Percentiles rank a stretch among this genome's conserved stretches.
Conservation (phyloP, 2,888 invertebrate species). For the Chrysina gloriosa region DNA sequence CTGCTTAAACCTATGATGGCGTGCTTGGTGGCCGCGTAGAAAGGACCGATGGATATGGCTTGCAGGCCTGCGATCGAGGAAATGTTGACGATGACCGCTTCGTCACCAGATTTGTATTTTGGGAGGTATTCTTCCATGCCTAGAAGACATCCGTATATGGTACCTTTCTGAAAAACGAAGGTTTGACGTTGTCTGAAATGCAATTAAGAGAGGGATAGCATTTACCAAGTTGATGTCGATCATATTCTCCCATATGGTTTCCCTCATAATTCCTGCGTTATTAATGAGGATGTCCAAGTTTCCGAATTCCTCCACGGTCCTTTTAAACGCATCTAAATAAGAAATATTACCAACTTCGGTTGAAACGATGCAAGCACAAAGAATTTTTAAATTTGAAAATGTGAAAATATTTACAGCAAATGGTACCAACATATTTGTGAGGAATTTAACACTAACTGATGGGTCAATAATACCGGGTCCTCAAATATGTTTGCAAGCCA, state of each 20-base stretch:
- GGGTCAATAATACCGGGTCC: no score
- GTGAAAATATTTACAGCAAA: no score
- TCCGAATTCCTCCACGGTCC: constrained; percentile 26
- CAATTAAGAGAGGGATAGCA: not conserved
- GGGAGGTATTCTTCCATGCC: constrained; percentile 64
- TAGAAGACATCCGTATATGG: constrained; percentile 54
- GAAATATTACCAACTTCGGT: no score
- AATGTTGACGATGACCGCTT: constrained; percentile 66
- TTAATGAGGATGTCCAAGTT: constrained; percentile 60
- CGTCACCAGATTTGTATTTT: constrained; percentile 64
- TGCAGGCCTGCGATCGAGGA: constrained; percentile 64
- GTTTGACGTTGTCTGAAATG: no score
- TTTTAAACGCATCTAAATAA: constrained; percentile 33
- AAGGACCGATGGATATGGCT: constrained; percentile 56
- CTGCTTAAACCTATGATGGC: constrained; percentile 59
- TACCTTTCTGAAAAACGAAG: constrained; percentile 29
- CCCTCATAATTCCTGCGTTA: constrained; percentile 73
- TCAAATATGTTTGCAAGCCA: no score
- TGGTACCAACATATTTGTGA: no score
- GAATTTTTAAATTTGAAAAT: no score
- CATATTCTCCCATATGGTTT: constrained; percentile 6
- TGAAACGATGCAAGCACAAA: no score
- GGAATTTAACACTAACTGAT: no score
- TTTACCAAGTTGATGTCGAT: constrained; percentile 21
- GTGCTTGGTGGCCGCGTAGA: constrained; percentile 62